Conservation (phyloP, 2,888 invertebrate genomes). For the Cataglyphis livida region DNA sequence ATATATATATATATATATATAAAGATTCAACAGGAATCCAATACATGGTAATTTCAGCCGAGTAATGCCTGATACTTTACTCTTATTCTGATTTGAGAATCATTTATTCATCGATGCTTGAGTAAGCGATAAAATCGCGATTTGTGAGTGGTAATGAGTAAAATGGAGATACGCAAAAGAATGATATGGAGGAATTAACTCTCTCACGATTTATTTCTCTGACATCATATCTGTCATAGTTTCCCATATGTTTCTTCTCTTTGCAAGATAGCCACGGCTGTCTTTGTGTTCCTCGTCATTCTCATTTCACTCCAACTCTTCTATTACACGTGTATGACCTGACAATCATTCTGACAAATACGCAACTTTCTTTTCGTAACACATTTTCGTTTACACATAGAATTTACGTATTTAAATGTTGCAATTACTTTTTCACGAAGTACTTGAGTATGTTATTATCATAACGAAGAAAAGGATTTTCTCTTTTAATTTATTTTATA, state of each 20-base stretch:
- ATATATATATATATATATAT: neutral
- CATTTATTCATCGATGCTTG: neutral
- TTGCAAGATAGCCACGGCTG: neutral
- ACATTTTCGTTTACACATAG: neutral
- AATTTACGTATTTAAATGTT: neutral
- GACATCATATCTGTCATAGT: neutral
- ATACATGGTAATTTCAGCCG: slow-evolving; percentile 64
- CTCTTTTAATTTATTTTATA: neutral
- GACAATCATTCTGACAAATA: neutral
- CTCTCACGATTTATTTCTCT: slow-evolving; percentile 2
- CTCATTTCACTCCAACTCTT: neutral
- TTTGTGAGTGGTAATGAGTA: neutral
- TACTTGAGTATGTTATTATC: neutral
- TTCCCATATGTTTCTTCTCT: neutral
- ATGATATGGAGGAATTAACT: slow-evolving; percentile 39
- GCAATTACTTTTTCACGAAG: neutral
- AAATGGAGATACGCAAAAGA: slow-evolving; percentile 54
- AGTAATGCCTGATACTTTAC: slow-evolving; percentile 47
- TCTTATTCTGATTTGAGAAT: slow-evolving; percentile 53
- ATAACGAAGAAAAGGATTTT: neutral
- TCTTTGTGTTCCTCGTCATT: slow-evolving; percentile 1
- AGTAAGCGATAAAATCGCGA: neutral
- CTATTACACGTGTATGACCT: neutral
- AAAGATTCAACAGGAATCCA: slow-evolving; percentile 64
- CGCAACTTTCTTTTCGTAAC: slow-evolving; percentile 9